Conservation (phyloP, 2,888 invertebrate species). For the Agriopis marginaria region DNA sequence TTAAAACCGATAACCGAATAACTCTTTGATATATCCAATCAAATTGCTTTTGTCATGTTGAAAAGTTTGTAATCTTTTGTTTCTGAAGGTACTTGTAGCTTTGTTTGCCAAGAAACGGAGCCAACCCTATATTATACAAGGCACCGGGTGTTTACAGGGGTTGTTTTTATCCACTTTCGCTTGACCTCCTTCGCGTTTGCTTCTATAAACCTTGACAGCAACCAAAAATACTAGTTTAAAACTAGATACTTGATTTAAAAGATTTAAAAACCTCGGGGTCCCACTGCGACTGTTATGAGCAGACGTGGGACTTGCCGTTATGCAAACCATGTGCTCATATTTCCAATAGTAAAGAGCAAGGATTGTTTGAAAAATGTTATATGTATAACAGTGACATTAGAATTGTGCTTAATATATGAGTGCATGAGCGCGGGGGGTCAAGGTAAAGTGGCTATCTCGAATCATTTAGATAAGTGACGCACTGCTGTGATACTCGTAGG, state of each 20-base stretch:
- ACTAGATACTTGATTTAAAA: neutral
- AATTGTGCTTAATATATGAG: neutral
- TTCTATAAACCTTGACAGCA: neutral
- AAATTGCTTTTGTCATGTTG: neutral
- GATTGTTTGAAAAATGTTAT: conserved; percentile 1
- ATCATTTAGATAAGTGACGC: conserved; percentile 74
- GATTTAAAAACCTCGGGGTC: too few species aligned
- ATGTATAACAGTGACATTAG: neutral
- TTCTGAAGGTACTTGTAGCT: conserved; percentile 15
- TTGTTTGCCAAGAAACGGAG: conserved; percentile 25
- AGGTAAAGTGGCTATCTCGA: conserved; percentile 59
- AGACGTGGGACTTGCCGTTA: too few species aligned
- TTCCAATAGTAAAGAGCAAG: neutral
- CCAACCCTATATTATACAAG: conserved; percentile 47
- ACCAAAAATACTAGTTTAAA: neutral
- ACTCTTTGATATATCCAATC: neutral
- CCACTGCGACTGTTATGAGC: too few species aligned
- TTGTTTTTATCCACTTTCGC: conserved; percentile 54
- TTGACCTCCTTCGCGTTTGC: conserved; percentile 33
- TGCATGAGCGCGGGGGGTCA: conserved; percentile 31
- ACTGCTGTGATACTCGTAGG: conserved; percentile 80
- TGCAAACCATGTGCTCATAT: too few species aligned
- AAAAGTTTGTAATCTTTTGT: conserved; percentile 12
- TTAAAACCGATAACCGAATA: neutral
- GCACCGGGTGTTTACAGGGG: conserved; percentile 81